phyloP scores from a whole-genome alignment of 2,113 vertebrate species.

The Pungitius pungitius region DNA sequence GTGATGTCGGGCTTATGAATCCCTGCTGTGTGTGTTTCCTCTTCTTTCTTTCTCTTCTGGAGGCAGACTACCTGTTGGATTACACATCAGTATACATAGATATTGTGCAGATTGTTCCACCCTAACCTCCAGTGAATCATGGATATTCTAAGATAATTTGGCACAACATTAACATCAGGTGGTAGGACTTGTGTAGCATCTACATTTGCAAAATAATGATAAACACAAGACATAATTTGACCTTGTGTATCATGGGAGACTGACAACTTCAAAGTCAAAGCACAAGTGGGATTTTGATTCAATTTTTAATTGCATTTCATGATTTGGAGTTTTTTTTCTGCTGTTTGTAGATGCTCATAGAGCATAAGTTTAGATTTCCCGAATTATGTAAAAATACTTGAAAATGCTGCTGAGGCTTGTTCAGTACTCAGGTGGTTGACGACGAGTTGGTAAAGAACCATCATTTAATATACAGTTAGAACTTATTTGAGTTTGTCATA shows the following conservation, averaged over 20 bases:
- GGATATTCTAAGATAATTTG: background rate
- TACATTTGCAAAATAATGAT: background rate
- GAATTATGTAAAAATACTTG: background rate
- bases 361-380: background rate
- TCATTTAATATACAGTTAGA: background rate
- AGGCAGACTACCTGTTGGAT: slow-evolving; percentile 12
- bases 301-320: background rate
- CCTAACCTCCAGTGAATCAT: background rate
- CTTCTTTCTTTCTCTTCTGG: background rate
- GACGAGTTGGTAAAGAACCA: background rate
- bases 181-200: background rate
- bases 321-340: background rate
- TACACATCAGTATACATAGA: background rate
- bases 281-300: background rate
- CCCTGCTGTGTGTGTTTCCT: slow-evolving; percentile 13
- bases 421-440: no score
- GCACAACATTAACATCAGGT: background rate
- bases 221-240: background rate
- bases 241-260: background rate
- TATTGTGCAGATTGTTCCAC: background rate
- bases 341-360: background rate
- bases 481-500: background rate
- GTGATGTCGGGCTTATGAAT: slow-evolving; percentile 2
- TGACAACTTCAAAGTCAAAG: background rate
- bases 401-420: slow-evolving; percentile 22